Evolutionary conservation across 2,888 invertebrate species (phyloP).

Genomic region (Oscheius sp.): DNA sequence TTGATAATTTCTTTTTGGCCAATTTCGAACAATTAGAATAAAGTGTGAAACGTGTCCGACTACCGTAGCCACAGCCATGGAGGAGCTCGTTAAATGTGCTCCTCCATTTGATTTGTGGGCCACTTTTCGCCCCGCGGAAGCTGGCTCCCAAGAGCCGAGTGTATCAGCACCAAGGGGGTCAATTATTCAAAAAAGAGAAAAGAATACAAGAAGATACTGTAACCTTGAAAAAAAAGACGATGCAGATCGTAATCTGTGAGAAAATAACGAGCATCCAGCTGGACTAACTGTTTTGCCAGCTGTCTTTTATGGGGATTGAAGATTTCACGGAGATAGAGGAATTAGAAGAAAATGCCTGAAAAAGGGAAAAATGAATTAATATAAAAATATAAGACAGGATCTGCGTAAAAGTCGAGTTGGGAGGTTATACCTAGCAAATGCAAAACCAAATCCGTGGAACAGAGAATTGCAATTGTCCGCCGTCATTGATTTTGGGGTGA

Average conservation of each 20-base stretch:
- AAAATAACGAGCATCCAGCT: slow-evolving; percentile 33
- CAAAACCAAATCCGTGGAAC: too few relatives aligned
- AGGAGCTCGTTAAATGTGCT: slow-evolving; percentile 32
- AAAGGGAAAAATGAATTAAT: too few relatives aligned
- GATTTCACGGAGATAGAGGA: background rate
- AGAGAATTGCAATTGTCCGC: too few relatives aligned
- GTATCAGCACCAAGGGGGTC: background rate
- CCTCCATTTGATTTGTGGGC: slow-evolving; percentile 31
- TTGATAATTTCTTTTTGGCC: too few relatives aligned
- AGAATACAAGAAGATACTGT: background rate
- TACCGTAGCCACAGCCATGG: slow-evolving; percentile 21
- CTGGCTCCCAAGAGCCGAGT: slow-evolving; percentile 8
- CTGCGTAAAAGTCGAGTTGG: too few relatives aligned
- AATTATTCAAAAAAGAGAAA: too few relatives aligned
- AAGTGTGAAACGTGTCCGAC: background rate
- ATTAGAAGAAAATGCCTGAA: too few relatives aligned
- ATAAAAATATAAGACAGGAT: too few relatives aligned
- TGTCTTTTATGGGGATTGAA: slow-evolving; percentile 23
- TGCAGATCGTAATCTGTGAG: slow-evolving; percentile 15
- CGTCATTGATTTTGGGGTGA: too few relatives aligned
- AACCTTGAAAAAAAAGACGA: slow-evolving; percentile 11
- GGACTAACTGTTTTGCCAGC: slow-evolving; percentile 35
- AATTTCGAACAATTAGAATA: too few relatives aligned
- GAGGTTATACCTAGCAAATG: too few relatives aligned
- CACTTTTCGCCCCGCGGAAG: slow-evolving; percentile 34